These are phyloP conservation scores for Sebastes fasciatus DNA, from an alignment of 2,113 vertebrate species.

Conservation along the genomic window DNA sequence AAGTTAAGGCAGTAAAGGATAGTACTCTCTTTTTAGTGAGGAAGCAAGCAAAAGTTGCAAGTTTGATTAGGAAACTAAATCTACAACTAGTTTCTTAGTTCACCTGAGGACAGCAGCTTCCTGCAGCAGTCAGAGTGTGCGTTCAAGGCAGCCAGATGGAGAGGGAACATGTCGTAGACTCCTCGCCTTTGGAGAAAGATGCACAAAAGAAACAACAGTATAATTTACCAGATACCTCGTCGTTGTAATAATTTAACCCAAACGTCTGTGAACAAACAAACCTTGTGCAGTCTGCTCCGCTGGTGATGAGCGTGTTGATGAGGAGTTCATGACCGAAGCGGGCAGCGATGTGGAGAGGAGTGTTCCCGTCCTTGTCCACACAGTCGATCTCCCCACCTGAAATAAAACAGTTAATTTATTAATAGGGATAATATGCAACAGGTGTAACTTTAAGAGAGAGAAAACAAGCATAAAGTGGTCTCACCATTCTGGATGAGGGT, in stretches of 20 bases:
- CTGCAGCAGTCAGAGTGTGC: constrained; percentile 97
- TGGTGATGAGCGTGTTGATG: constrained; percentile 96
- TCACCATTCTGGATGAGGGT: constrained; percentile 98
- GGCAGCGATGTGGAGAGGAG: constrained; percentile 95
- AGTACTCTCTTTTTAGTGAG: neutral
- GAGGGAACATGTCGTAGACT: constrained; percentile 95
- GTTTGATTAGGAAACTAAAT: neutral
- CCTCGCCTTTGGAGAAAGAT: constrained; percentile 87
- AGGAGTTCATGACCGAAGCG: constrained; percentile 96
- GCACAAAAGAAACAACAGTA: neutral
- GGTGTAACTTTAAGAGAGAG: neutral
- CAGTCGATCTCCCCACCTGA: constrained; percentile 95
- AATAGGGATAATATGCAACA: fast-evolving
- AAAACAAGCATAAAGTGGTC: constrained; percentile 11
- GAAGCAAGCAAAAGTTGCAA: neutral
- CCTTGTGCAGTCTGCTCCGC: constrained; percentile 94
- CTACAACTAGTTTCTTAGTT: neutral
- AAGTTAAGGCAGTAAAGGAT: neutral
- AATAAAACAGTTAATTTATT: fast-evolving
- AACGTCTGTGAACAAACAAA: constrained; percentile 65
- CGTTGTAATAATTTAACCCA: neutral
- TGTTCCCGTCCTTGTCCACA: constrained; percentile 97
- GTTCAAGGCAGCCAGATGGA: constrained; percentile 95
- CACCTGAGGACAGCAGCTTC: constrained; percentile 95
- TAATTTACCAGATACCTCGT: fast-evolving